These are phyloP conservation scores for Ataeniobius toweri DNA, from an alignment of 2,797 vertebrate species.

Conservation along the genomic window DNA sequence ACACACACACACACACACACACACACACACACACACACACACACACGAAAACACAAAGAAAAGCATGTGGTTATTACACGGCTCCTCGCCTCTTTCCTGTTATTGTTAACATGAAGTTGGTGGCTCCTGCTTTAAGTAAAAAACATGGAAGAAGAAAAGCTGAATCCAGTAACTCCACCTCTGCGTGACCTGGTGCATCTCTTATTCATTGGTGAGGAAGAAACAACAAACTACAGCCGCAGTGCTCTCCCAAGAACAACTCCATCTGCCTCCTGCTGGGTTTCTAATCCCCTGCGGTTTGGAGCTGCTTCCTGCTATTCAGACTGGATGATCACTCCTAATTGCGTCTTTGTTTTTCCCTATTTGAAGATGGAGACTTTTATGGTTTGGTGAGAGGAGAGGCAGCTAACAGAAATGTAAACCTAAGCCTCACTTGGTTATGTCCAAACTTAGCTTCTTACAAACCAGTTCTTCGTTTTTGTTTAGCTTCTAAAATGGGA, in stretches of 20 bases:
- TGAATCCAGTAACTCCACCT: background rate
- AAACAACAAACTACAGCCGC: conserved; percentile 3
- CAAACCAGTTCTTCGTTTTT: background rate
- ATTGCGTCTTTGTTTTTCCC: conserved; percentile 1
- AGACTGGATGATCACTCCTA: conserved; percentile 4
- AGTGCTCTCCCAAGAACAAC: conserved; percentile 25
- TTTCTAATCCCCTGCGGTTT: conserved; percentile 28
- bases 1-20: background rate
- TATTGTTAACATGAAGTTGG: conserved; percentile 42
- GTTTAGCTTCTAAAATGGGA: background rate
- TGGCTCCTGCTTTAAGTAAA: conserved; percentile 22
- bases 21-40: background rate
- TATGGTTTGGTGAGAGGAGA: background rate
- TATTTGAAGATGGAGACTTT: background rate
- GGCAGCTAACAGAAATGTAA: background rate
- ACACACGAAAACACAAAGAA: background rate
- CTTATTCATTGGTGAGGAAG: background rate
- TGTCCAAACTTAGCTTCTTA: background rate
- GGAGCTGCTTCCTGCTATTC: conserved; percentile 27
- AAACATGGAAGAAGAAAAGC: conserved; percentile 13
- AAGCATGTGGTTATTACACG: background rate
- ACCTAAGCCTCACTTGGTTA: background rate
- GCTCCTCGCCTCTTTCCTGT: conserved; percentile 48
- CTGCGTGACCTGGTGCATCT: conserved; percentile 1
- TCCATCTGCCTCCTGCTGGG: conserved; percentile 16